Base-by-base conservation (phyloP, 2,888 invertebrate genomes). In the Abscondita cerata region DNA sequence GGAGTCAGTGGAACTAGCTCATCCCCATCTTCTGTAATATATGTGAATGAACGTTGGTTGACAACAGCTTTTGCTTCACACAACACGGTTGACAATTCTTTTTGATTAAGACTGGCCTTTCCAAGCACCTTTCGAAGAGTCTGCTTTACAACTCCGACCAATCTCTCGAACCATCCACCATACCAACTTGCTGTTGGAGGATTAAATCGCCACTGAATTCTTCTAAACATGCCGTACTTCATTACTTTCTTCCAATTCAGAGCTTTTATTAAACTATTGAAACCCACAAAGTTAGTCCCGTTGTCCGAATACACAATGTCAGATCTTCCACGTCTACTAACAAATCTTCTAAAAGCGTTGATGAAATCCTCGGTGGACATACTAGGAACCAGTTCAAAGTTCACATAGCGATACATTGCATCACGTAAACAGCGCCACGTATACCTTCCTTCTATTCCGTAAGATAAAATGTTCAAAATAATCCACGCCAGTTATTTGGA, bases 111-210 rank as follows among this genome's bases (percentile, higher is more conserved):
- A 48, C 68, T 66, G 2, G 71, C 62, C 33, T 67, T 70, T 9
- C 78, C 75, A 0, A 80, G 59, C 6, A 73, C 65, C 52, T 70
- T 68, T 13, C 72, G 60, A 9, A 80, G 52, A 11, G 76, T 56
- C 12, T 61, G 52, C 64, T 81, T 81, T 1, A 78, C 41, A 8
- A 74, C 50, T n/a, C 80, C 78, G 70, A 76, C 81, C 67, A 73
- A 76, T 34, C 81, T 78, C 55, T 81, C 78, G 71, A 76, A 81
- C 67, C 73, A 76, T 33, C 81, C 78, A 55, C 79, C 78, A 76
- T 75, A 76, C 78, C 80, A 81, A 1, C 79, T 69, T 5, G 79
- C 74, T 0, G 70, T 61, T 4, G 77, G 77, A 2, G 76, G 73
- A 55, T 74, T 80, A 61, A 79, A 80, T 4, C 62, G 62, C 73